A percentile compares a stretch with the other conserved stretches of the same genome.
Conservation (phyloP, 2,113 vertebrate species). For the Corythornis madagascariensis region DNA sequence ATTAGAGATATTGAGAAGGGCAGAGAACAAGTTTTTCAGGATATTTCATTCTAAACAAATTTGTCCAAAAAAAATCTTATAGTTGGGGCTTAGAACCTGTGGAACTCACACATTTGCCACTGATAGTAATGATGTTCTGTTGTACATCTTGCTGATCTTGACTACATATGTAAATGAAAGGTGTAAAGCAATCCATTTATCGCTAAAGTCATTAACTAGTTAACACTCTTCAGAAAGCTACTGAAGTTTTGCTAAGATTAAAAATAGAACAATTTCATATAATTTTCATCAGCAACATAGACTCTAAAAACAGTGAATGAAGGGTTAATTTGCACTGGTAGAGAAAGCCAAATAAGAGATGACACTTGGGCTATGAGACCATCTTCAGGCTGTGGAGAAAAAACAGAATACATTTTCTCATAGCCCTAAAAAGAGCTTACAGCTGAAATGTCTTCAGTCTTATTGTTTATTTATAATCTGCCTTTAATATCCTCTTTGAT, state of each 20-base stretch:
- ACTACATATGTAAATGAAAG: not conserved
- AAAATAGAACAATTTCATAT: not conserved
- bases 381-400: not conserved
- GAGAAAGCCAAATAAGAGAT: not conserved
- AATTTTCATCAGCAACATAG: not conserved
- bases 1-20: not conserved
- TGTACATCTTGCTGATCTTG: not conserved
- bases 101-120: not conserved
- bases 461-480: not conserved
- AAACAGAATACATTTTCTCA: not conserved
- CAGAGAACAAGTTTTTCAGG: not conserved
- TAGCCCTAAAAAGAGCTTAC: conserved; percentile 19
- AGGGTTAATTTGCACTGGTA: conserved; percentile 31
- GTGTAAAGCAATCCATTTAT: not conserved
- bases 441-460: conserved; percentile 8
- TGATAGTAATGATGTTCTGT: not conserved
- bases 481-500: conserved; percentile 26
- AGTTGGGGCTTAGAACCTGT: not conserved
- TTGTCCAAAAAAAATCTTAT: not conserved
- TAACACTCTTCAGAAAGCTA: not conserved
- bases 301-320: conserved; percentile 2
- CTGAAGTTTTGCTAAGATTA: not conserved
- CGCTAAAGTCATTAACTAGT: conserved; percentile 12
- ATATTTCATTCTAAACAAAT: not conserved
- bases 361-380: not conserved